These are phyloP conservation scores for Chelon auratus DNA, from an alignment of 2,797 vertebrate species.

Conservation along the genomic window DNA sequence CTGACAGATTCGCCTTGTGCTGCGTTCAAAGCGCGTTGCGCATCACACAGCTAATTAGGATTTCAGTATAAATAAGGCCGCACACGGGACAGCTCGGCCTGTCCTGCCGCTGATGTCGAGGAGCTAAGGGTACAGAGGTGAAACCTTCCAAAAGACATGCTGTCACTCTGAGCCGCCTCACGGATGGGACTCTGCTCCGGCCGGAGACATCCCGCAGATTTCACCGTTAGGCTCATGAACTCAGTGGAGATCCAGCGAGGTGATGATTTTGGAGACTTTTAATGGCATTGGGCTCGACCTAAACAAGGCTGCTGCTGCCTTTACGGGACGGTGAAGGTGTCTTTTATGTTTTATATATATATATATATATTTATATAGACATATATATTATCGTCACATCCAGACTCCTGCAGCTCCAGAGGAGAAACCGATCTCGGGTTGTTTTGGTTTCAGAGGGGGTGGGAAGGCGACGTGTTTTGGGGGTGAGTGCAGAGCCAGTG, in stretches of 20 bases:
- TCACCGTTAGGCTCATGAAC: conserved; percentile 9
- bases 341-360: background rate
- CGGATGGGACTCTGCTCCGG: conserved; percentile 49
- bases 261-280: conserved; percentile 47
- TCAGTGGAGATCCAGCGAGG: conserved; percentile 31
- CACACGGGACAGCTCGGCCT: conserved; percentile 53
- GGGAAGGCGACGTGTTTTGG: conserved; percentile 49
- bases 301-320: conserved; percentile 30
- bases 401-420: conserved; percentile 23
- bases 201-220: conserved; percentile 16
- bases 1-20: background rate
- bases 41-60: conserved; percentile 51
- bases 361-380: too few species aligned
- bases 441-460: conserved; percentile 45
- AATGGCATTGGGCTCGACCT: conserved; percentile 27
- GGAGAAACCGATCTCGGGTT: conserved; percentile 29
- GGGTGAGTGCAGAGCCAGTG: conserved; percentile 62
- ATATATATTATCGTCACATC: background rate
- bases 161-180: conserved; percentile 31
- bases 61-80: conserved; percentile 66
- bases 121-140: conserved; percentile 31
- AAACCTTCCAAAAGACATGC: conserved; percentile 36
- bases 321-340: conserved; percentile 57
- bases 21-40: conserved; percentile 44
- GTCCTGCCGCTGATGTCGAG: conserved; percentile 40